Percentiles rank a stretch among this genome's conserved stretches.
These are phyloP conservation scores for Crossaster papposus DNA, from an alignment of 53 echinoderm and acorn worm genomes.

Conservation along the genomic window DNA sequence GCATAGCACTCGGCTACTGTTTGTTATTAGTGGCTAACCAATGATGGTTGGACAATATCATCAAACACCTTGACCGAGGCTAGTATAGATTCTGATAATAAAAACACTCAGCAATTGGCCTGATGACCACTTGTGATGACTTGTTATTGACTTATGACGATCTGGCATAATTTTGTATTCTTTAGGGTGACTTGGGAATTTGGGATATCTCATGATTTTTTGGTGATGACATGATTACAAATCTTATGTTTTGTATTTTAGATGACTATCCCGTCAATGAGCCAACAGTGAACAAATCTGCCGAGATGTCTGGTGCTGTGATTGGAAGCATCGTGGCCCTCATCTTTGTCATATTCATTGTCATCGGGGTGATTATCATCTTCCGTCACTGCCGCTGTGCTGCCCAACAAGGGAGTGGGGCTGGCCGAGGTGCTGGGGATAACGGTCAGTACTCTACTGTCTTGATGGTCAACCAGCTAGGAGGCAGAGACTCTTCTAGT, in stretches of 20 bases:
- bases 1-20: too few relatives aligned
- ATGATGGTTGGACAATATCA: too few relatives aligned
- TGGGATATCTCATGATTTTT: too few relatives aligned
- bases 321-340: conserved; percentile 81
- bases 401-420: conserved; percentile 50
- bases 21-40: too few relatives aligned
- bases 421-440: conserved; percentile 51
- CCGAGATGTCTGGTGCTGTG: conserved; percentile 73
- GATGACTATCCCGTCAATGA: not conserved
- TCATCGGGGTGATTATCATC: conserved; percentile 77
- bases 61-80: too few relatives aligned
- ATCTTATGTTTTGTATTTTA: not conserved
- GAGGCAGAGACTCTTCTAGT: conserved; percentile 77
- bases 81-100: too few relatives aligned
- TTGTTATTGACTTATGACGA: too few relatives aligned
- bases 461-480: conserved; percentile 88
- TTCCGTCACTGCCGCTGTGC: conserved; percentile 72
- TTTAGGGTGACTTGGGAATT: too few relatives aligned
- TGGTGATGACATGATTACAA: too few relatives aligned
- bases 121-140: too few relatives aligned
- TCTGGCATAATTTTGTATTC: too few relatives aligned
- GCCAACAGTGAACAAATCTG: conserved; percentile 23
- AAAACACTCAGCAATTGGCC: too few relatives aligned
- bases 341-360: conserved; percentile 67
- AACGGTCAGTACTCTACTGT: conserved; percentile 78